A percentile compares a stretch with the other conserved stretches of the same genome.
phyloP scores from a whole-genome alignment of 2,797 vertebrate genomes.

The Gallinago nigripennis region DNA sequence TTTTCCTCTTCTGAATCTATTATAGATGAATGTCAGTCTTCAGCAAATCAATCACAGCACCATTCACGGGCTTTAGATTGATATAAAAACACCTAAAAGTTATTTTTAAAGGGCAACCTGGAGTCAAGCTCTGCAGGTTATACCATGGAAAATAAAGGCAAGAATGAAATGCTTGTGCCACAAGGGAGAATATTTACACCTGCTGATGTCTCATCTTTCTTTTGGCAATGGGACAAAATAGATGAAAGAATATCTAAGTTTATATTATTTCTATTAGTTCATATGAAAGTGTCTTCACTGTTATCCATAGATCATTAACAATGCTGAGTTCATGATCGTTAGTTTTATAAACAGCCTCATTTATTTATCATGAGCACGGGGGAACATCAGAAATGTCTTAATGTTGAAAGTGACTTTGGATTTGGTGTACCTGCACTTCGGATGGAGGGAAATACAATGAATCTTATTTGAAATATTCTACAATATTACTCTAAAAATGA shows the following conservation, averaged over 20 bases:
- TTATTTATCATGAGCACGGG: neutral
- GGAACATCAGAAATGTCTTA: neutral
- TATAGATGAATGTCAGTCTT: slow-evolving; percentile 54
- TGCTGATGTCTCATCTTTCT: neutral
- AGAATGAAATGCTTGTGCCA: neutral
- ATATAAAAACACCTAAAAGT: slow-evolving; percentile 43
- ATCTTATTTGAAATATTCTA: neutral
- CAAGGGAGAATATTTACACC: neutral
- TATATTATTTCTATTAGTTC: neutral
- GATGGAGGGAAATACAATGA: neutral
- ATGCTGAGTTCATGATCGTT: neutral
- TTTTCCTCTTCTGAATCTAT: slow-evolving; percentile 42
- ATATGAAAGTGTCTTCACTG: neutral
- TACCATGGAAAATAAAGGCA: neutral
- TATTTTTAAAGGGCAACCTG: slow-evolving; percentile 47
- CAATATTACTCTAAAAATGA: neutral
- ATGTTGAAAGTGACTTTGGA: slow-evolving; percentile 41
- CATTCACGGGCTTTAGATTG: slow-evolving; percentile 30
- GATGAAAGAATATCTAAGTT: neutral
- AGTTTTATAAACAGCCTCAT: slow-evolving; percentile 5
- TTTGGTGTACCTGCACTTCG: neutral
- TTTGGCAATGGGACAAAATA: neutral
- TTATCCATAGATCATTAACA: neutral
- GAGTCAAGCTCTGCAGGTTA: slow-evolving; percentile 18
- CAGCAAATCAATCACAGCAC: slow-evolving; percentile 50